Base-by-base conservation (phyloP, 2,113 vertebrate species). In the Isichthys henryi region DNA sequence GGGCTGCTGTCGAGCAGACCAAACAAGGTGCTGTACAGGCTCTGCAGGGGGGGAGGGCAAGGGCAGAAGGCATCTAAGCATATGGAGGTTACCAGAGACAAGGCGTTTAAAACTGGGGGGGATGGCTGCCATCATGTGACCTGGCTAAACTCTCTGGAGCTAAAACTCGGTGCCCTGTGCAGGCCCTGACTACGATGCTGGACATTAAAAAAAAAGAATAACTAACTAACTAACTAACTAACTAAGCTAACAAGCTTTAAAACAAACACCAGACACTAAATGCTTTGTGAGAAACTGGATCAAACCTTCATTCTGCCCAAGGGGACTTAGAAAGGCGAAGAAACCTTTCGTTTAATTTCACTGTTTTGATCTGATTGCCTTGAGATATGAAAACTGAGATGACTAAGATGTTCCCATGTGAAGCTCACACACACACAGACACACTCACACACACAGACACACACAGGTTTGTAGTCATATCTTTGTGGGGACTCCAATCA, bases 1-100 rank as follows among this genome's bases (percentile, higher is more conserved):
- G 96, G 96, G 92, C 96, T 96, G 49, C 96, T 95, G 8, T 96
- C 96, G 91, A 96, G 92, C 90, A 96, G 91, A 0, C 93, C 92
- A 0, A 95, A 93, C 90, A 96, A 84, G 1, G 94, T 92, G 0
- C 93, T 89, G 49, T 96, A 96, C 94, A 96, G 95, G 35, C 92
- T 96, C 96, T 96, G 93, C 10, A 13, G 45, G 50, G 90, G 15
- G 48, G 1, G 21, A 0, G 88, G 27, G 21, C 53, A 19, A 13
- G 89, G 49, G 89, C 6, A 53, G 7, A 77, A 77, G 74, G 74
- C 43, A 0, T 48, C 39, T 7, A 39, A 82, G 43, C 43, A 45
- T 82, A 45, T 82, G 8, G 15, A 17, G 13, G 77, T 21, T 43
- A 82, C 17, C 77, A 82, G 35, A 45, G 77, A 39, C 77, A 82